Evolutionary conservation across 1,140 invertebrate species (phyloP), one percentile per base, ranked within the genome.

Genomic region (Archivesica marissinica): DNA sequence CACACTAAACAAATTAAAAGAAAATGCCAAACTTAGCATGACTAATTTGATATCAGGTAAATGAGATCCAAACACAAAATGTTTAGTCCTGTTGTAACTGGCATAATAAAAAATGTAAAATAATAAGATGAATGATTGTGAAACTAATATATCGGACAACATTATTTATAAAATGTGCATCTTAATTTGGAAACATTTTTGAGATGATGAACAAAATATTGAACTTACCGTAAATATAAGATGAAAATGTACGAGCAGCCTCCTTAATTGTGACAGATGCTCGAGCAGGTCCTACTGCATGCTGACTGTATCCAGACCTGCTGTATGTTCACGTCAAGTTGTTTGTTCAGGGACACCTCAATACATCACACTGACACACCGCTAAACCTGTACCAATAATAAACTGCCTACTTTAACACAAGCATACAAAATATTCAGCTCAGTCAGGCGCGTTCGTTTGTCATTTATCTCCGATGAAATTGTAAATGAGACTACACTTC

Each of bases 301-400:
- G 33, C n/a, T 9, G 2, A 28, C 6, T 59, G 54, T 28, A 28
- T 6, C 17, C 17, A 23, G 2, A 2, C n/a, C 25, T 20, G 30
- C 38, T 33, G 1, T 25, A 13, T 25, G 59, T 64, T 35, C 59
- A 64, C 59, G 2, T 64, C 3, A 35, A n/a, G 30, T 25, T 35
- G 59, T 17, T 3, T 64, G 59, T 0, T 15, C 11, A 64, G 59
- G 33, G 28, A 64, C 15, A 64, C 3, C 59, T 35, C 59, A 64
- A 64, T 64, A 64, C 59, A 64, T 64, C 59, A 64, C 30, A 13
- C 11, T 64, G 59, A 64, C 59, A 64, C 30, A 15, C 30, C 54
- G 28, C 13, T 64, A 64, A 64, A 64, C 59, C 15, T 64, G 30
- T 17, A 33, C 15, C 30, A 35, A 35, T 64, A 33, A 15, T 64